These are phyloP conservation scores for Probosciger aterrimus DNA, from an alignment of 2,113 vertebrate species.

Conservation along the genomic window DNA sequence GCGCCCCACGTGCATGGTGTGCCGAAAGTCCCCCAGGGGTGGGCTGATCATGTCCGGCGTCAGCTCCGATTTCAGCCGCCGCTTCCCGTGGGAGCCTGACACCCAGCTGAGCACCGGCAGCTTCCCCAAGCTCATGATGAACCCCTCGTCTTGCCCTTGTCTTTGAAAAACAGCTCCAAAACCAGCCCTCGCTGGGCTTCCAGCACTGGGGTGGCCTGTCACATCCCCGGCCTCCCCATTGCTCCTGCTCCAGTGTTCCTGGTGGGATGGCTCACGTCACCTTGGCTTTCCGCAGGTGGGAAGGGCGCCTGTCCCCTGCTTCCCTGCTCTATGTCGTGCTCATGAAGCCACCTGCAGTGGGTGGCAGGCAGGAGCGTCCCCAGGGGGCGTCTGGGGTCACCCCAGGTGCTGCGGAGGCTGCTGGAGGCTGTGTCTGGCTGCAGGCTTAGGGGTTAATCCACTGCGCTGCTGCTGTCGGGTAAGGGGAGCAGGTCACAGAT, in stretches of 20 bases:
- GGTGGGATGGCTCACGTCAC: not conserved
- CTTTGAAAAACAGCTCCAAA: not conserved
- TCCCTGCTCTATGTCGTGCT: not conserved
- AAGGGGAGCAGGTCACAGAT: not conserved
- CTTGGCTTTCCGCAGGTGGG: not conserved
- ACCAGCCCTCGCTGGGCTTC: not conserved
- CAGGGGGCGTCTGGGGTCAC: not conserved
- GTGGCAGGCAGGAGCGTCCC: not conserved
- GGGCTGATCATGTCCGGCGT: conserved; percentile 95
- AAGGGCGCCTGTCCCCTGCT: not conserved
- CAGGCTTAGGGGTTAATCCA: not conserved
- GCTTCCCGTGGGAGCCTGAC: conserved; percentile 83
- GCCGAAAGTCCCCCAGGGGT: conserved; percentile 90
- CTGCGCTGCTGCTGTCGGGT: accelerated
- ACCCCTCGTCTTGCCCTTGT: not conserved
- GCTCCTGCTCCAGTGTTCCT: not conserved
- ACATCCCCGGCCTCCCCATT: conserved; percentile 21
- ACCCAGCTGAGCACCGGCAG: conserved; percentile 85
- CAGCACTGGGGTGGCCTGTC: not conserved
- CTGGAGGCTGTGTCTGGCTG: not conserved
- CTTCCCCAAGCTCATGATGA: conserved; percentile 88
- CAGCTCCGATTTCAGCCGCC: conserved; percentile 83
- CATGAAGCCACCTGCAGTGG: not conserved
- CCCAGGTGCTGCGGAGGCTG: accelerated
- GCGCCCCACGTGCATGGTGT: conserved; percentile 95